Conservation (phyloP, 1,140 invertebrate genomes). For the Meteorus sp. region DNA sequence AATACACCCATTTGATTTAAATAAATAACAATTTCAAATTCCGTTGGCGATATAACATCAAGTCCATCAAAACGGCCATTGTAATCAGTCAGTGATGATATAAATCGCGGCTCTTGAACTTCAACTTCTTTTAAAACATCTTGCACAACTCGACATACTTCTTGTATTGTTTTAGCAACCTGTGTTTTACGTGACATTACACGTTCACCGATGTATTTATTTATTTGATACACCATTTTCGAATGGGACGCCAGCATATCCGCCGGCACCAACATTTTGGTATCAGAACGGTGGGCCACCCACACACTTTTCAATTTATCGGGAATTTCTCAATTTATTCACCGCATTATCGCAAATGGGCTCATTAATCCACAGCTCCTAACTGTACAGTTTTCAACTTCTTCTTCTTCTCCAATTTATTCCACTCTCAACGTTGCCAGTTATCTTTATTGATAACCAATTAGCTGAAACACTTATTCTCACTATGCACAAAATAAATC, state of each 20-base stretch:
- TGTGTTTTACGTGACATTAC: constrained; percentile 82
- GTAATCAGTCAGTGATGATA: constrained; percentile 87
- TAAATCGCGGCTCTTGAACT: constrained; percentile 95
- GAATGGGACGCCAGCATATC: constrained; percentile 85
- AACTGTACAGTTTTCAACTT: background rate
- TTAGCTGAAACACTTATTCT: too few species aligned
- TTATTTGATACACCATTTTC: constrained; percentile 91
- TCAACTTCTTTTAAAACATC: constrained; percentile 96
- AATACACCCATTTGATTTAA: constrained; percentile 98
- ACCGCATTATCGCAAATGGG: constrained; percentile 18
- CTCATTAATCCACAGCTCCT: background rate
- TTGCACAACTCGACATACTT: constrained; percentile 93
- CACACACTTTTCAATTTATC: too few species aligned
- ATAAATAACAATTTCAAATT: constrained; percentile 94
- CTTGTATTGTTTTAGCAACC: constrained; percentile 85
- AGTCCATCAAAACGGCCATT: constrained; percentile 87
- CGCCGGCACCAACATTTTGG: constrained; percentile 77
- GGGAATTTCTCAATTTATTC: constrained; percentile 17
- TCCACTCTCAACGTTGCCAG: too few species aligned
- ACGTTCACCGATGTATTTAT: constrained; percentile 90
- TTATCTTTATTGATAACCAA: too few species aligned
- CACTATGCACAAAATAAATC: background rate
- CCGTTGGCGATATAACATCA: constrained; percentile 85
- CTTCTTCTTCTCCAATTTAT: too few species aligned
- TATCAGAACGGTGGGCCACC: background rate